These are phyloP conservation scores for Epinephelus coioides DNA, from an alignment of 2,797 vertebrate species.

Conservation along the genomic window DNA sequence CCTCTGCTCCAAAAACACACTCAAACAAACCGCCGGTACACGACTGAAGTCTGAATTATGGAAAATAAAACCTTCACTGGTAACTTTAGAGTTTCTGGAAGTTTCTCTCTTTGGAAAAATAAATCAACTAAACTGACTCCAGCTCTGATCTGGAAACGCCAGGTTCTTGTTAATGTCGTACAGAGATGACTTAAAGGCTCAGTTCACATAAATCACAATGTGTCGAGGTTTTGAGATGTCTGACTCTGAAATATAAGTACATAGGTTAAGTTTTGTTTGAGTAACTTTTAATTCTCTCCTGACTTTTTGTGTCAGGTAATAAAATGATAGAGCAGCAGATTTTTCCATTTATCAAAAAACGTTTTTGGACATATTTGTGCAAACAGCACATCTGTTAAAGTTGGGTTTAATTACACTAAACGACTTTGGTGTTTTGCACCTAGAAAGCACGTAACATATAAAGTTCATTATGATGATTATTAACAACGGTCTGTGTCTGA, in stretches of 20 bases:
- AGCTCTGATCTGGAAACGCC: constrained; percentile 10
- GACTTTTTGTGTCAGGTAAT: too few species aligned
- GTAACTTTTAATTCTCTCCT: too few species aligned
- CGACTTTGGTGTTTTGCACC: too few species aligned
- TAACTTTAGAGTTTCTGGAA: constrained; percentile 20
- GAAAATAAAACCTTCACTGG: constrained; percentile 7
- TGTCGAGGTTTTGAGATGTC: constrained; percentile 1
- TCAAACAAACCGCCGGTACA: neutral
- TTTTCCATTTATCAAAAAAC: too few species aligned
- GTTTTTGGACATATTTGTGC: neutral
- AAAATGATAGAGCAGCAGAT: too few species aligned
- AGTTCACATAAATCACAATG: constrained; percentile 18
- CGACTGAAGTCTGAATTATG: neutral
- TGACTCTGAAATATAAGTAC: neutral
- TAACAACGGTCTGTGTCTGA: too few species aligned
- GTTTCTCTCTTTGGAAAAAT: constrained; percentile 56
- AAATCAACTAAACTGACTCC: neutral
- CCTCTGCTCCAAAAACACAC: neutral
- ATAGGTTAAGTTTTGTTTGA: too few species aligned
- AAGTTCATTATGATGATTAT: too few species aligned
- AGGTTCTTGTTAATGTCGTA: neutral
- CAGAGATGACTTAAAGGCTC: constrained; percentile 30
- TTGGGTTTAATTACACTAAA: too few species aligned
- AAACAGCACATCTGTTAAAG: neutral
- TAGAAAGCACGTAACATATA: too few species aligned